phyloP scores from a whole-genome alignment of 2,113 vertebrate species.

The Puntigrus tetrazona region DNA sequence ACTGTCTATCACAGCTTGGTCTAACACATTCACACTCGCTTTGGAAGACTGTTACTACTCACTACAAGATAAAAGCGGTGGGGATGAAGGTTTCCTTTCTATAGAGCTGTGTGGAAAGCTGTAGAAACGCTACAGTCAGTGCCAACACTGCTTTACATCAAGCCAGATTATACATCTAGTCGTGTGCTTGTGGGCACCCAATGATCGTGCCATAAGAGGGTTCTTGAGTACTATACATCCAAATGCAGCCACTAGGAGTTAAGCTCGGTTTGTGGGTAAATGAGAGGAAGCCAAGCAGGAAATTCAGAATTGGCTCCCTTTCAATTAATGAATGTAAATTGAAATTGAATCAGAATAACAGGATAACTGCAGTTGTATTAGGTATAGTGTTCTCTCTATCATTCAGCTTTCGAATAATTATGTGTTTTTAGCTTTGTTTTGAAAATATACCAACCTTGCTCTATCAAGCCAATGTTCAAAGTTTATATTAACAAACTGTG shows the following conservation, averaged over 20 bases:
- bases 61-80: neutral
- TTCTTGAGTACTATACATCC: neutral
- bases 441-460: neutral
- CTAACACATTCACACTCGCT: slow-evolving; percentile 37
- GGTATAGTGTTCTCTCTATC: neutral
- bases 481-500: neutral
- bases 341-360: neutral
- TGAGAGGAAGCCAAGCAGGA: neutral
- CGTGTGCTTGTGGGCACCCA: neutral
- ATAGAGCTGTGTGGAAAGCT: neutral
- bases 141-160: neutral
- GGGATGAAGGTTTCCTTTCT: neutral
- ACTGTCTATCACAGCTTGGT: slow-evolving; percentile 32
- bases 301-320: neutral
- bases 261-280: neutral
- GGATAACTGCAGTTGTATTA: neutral
- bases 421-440: neutral
- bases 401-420: neutral
- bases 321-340: neutral
- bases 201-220: neutral
- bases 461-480: neutral
- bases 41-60: slow-evolving; percentile 44
- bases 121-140: neutral
- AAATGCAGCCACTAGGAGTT: neutral
- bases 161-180: slow-evolving; percentile 3